A percentile compares a stretch with the other conserved stretches of the same genome.
Conservation (phyloP, 2,113 vertebrate species). For the Rhinoderma darwinii region DNA sequence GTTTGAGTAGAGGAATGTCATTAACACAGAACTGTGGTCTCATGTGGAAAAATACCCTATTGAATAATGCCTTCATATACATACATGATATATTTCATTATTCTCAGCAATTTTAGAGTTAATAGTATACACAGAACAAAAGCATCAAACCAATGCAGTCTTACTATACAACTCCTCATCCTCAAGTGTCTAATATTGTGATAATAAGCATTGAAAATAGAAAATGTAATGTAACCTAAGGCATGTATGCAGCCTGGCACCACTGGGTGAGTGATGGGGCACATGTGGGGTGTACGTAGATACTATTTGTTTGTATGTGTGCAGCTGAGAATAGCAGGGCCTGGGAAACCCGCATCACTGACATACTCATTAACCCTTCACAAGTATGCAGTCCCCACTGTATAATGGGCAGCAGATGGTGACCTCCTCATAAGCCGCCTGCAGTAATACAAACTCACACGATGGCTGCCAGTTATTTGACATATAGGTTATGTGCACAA, state of each 20-base stretch:
- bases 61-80: background rate
- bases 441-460: slow-evolving; percentile 23
- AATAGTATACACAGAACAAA: background rate
- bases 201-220: background rate
- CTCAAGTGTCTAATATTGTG: too few species aligned
- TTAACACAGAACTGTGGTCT: background rate
- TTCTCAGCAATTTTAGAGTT: background rate
- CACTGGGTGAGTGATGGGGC: background rate
- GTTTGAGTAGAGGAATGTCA: background rate
- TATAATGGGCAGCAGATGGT: slow-evolving; percentile 31
- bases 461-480: slow-evolving; percentile 8
- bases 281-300: slow-evolving; percentile 34
- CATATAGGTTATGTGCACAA: slow-evolving; percentile 15
- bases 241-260: background rate
- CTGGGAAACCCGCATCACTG: slow-evolving; percentile 31
- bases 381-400: background rate
- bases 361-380: slow-evolving; percentile 30
- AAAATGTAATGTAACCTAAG: background rate
- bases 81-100: background rate
- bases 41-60: background rate
- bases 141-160: background rate
- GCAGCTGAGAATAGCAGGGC: slow-evolving; percentile 30
- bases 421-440: background rate
- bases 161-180: background rate
- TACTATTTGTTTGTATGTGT: slow-evolving; percentile 42